Conservation (phyloP, 2,797 vertebrate species). For the Sebastes paucispinis region DNA sequence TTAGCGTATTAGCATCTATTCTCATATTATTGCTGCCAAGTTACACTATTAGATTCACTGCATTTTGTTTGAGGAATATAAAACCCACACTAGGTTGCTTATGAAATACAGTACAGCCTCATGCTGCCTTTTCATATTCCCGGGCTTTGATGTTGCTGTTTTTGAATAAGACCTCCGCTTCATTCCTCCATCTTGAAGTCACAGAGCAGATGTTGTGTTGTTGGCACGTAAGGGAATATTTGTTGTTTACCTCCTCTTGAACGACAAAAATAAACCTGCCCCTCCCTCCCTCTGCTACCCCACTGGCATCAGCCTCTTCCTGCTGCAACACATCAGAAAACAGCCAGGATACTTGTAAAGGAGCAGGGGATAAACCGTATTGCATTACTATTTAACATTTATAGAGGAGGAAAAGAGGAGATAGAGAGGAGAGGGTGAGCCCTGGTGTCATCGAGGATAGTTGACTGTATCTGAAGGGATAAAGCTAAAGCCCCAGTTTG, state of each 20-base stretch:
- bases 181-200: constrained; percentile 24
- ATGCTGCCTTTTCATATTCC: neutral
- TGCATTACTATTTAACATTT: neutral
- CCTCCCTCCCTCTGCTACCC: constrained; percentile 21
- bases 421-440: neutral
- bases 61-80: constrained; percentile 5
- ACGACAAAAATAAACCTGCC: constrained; percentile 55
- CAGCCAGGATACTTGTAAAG: constrained; percentile 15
- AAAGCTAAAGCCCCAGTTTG: constrained; percentile 13
- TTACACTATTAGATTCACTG: constrained; percentile 17
- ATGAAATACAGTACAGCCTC: constrained; percentile 7
- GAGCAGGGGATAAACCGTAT: constrained; percentile 1
- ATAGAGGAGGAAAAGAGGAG: neutral
- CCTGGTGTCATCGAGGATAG: neutral
- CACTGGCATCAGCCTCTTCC: constrained; percentile 20
- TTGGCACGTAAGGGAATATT: constrained; percentile 25
- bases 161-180: constrained; percentile 9
- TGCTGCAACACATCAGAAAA: constrained; percentile 20
- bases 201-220: constrained; percentile 42
- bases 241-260: constrained; percentile 44
- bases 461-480: constrained; percentile 8
- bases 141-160: constrained; percentile 25
- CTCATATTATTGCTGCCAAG: constrained; percentile 20
- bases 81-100: neutral
- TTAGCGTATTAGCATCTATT: neutral